Evolutionary conservation across 2,113 vertebrate species (phyloP).

Genomic region (Mugil cephalus): DNA sequence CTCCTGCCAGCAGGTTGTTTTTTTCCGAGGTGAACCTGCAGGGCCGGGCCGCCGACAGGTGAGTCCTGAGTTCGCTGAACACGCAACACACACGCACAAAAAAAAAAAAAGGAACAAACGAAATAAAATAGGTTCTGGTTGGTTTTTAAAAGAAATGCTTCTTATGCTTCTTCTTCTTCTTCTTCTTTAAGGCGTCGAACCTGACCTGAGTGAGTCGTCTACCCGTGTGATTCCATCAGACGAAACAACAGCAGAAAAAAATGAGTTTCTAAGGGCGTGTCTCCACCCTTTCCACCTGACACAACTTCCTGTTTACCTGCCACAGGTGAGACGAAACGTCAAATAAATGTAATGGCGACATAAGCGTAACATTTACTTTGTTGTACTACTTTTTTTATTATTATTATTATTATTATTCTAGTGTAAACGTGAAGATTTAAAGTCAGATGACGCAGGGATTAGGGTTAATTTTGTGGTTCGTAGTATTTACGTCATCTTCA

Average conservation of each 20-base stretch:
- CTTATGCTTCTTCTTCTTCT: too few species aligned
- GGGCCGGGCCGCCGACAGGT: constrained; percentile 2
- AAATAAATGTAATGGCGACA: background rate
- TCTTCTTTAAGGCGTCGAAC: too few species aligned
- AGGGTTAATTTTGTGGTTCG: too few species aligned
- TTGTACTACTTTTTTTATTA: too few species aligned
- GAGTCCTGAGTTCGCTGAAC: background rate
- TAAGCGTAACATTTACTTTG: too few species aligned
- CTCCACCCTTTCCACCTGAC: constrained; percentile 24
- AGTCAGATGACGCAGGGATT: too few species aligned
- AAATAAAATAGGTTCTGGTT: too few species aligned
- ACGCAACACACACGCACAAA: background rate
- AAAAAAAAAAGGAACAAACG: background rate
- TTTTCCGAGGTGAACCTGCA: constrained; percentile 31
- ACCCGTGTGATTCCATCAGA: background rate
- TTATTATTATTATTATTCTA: too few species aligned
- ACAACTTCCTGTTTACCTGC: constrained; percentile 66
- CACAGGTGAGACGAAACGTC: constrained; percentile 1
- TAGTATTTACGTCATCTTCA: too few species aligned
- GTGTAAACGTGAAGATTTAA: too few species aligned
- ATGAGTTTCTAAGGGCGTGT: constrained; percentile 69
- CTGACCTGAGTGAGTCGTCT: background rate
- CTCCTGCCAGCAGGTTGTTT: background rate
- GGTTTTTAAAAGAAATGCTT: fast-evolving
- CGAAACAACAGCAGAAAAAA: background rate